These are phyloP conservation scores for Actinopyga echinites DNA, from an alignment of 53 echinoderm and acorn worm genomes.

Conservation along the genomic window DNA sequence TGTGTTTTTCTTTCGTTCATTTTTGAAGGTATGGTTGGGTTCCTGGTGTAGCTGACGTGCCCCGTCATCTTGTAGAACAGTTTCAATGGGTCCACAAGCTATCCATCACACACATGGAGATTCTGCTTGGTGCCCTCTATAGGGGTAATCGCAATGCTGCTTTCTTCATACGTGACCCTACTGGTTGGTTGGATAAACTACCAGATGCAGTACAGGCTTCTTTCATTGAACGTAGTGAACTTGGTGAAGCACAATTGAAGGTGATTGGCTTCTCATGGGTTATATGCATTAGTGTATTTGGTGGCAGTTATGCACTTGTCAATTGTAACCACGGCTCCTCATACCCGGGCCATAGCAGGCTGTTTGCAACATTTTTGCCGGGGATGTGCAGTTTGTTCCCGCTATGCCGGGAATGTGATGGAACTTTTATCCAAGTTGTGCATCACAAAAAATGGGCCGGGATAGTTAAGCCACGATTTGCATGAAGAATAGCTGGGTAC, in stretches of 20 bases:
- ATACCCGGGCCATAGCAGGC: no score
- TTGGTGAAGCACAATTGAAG: conserved; percentile 71
- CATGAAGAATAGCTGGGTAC: no score
- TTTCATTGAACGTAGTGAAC: conserved; percentile 71
- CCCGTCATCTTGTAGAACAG: conserved; percentile 68
- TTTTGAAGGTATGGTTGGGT: conserved; percentile 90
- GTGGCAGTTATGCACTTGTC: no score
- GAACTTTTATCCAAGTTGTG: no score
- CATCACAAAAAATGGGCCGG: no score
- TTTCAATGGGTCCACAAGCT: conserved; percentile 78
- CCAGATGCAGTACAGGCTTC: conserved; percentile 39
- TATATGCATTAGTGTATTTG: no score
- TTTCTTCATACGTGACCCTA: conserved; percentile 70
- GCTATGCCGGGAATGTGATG: no score
- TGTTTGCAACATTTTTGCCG: no score
- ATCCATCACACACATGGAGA: conserved; percentile 96
- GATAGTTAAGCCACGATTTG: no score
- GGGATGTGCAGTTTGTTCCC: no score
- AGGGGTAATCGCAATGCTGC: conserved; percentile 70
- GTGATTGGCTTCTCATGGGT: conserved; percentile 49
- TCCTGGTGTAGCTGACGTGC: conserved; percentile 69
- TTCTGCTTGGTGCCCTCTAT: conserved; percentile 70
- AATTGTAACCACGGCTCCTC: no score
- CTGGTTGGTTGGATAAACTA: conserved; percentile 57
- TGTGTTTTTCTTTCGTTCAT: not conserved